phyloP scores from a whole-genome alignment of 2,888 invertebrate genomes.

The Criorhina ranunculi region DNA sequence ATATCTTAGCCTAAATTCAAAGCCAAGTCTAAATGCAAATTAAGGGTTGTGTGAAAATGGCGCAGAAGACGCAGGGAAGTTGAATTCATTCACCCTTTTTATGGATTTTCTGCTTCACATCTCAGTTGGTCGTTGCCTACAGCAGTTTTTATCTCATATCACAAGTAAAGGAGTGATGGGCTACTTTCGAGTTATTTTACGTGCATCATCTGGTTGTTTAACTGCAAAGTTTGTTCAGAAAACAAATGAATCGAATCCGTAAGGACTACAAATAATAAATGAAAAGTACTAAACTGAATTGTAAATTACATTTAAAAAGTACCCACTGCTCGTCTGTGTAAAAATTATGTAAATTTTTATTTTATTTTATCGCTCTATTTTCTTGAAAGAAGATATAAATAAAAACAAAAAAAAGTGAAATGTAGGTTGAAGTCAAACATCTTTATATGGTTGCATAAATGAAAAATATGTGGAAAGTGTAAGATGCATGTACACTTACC shows the following conservation, averaged over 20 bases:
- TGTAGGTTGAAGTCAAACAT: conserved; percentile 8
- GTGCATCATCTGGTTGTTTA: background rate
- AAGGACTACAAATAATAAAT: background rate
- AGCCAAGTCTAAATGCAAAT: conserved; percentile 37
- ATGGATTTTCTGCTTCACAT: conserved; percentile 50
- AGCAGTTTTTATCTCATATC: background rate
- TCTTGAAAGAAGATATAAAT: background rate
- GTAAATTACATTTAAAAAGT: background rate
- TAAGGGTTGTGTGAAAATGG: conserved; percentile 32
- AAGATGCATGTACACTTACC: conserved; percentile 1
- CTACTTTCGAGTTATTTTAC: conserved; percentile 7
- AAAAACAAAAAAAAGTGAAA: conserved; percentile 8
- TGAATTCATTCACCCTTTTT: conserved; percentile 49
- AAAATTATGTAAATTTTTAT: conserved; percentile 15
- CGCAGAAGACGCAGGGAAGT: conserved; percentile 10
- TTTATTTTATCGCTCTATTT: conserved; percentile 9
- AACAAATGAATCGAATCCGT: conserved; percentile 9
- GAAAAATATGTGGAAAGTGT: conserved; percentile 6
- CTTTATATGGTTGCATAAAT: conserved; percentile 1
- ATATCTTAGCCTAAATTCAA: background rate
- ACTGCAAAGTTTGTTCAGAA: conserved; percentile 5
- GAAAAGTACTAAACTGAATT: conserved; percentile 5
- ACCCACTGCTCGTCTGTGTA: conserved; percentile 5
- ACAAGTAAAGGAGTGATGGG: conserved; percentile 2
- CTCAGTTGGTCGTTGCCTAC: conserved; percentile 11